Percentiles rank a stretch among this genome's conserved stretches.
These are phyloP conservation scores for Trialeurodes vaporariorum DNA, from an alignment of 1,140 invertebrate species.

Conservation along the genomic window DNA sequence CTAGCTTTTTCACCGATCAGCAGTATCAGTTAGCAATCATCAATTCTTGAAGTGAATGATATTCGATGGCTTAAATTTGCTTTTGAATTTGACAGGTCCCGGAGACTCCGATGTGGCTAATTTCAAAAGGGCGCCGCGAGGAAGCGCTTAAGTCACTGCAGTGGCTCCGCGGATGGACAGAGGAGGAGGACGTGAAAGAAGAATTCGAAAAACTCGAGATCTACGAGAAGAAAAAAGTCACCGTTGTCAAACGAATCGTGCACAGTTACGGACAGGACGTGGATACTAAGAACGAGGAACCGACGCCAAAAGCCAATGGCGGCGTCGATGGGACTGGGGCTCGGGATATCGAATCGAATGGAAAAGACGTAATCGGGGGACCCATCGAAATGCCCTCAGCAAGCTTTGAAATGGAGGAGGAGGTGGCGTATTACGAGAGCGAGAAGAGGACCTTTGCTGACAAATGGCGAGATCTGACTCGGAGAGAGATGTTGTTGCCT, in stretches of 20 bases:
- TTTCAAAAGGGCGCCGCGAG: conserved; percentile 36
- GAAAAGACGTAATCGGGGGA: no score
- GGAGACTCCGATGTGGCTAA: conserved; percentile 51
- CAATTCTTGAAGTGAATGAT: no score
- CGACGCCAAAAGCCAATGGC: not conserved
- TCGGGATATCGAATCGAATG: no score
- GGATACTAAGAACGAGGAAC: not conserved
- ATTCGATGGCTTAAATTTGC: no score
- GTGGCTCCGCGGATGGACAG: conserved; percentile 39
- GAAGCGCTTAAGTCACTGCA: conserved; percentile 38
- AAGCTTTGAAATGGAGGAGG: not conserved
- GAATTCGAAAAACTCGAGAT: conserved; percentile 37
- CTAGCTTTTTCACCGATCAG: no score
- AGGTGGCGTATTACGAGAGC: no score
- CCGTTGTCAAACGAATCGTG: not conserved
- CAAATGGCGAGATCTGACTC: not conserved
- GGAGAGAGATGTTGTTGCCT: not conserved
- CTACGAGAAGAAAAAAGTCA: conserved; percentile 17
- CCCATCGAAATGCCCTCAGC: not conserved
- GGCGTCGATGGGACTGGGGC: not conserved
- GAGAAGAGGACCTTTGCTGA: not conserved
- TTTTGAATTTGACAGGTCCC: no score
- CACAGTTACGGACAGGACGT: not conserved
- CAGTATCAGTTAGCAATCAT: no score
- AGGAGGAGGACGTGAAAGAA: conserved; percentile 34